Conservation (phyloP, 2,113 vertebrate genomes). For the Nerophis lumbriciformis region DNA sequence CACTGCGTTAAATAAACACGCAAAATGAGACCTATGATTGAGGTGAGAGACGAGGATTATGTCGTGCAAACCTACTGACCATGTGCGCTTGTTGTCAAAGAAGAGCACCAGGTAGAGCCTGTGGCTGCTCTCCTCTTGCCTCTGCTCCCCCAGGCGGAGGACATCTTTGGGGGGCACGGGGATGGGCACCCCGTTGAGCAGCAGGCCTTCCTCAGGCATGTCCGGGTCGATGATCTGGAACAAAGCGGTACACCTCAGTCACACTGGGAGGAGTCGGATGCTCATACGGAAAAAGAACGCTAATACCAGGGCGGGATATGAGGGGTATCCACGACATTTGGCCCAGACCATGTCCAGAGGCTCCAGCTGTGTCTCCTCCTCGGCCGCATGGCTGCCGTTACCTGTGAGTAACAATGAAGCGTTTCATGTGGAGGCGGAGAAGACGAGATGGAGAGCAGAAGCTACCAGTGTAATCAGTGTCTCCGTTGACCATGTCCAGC, state of each 20-base stretch:
- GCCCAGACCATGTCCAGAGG: constrained; percentile 96
- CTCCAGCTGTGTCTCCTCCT: constrained; percentile 83
- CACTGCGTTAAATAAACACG: too few relatives aligned
- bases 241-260: neutral
- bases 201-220: constrained; percentile 91
- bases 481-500: constrained; percentile 85
- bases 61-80: constrained; percentile 70
- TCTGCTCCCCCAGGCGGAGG: constrained; percentile 85
- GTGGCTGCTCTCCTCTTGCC: constrained; percentile 82
- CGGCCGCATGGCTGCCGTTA: constrained; percentile 76
- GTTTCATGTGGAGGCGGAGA: neutral
- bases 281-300: neutral
- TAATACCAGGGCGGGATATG: constrained; percentile 92
- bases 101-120: constrained; percentile 97
- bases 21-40: too few relatives aligned
- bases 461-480: constrained; percentile 77
- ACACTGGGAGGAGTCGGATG: neutral
- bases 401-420: constrained; percentile 58
- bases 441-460: neutral
- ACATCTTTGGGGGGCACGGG: constrained; percentile 93
- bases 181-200: constrained; percentile 96
- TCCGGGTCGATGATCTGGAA: constrained; percentile 91
- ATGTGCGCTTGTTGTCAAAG: constrained; percentile 98
- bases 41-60: too few relatives aligned
- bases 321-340: constrained; percentile 96